Percentiles rank a stretch among this genome's conserved stretches.
Conservation (phyloP, 2,888 invertebrate genomes). For the Falcaria lacertinaria region DNA sequence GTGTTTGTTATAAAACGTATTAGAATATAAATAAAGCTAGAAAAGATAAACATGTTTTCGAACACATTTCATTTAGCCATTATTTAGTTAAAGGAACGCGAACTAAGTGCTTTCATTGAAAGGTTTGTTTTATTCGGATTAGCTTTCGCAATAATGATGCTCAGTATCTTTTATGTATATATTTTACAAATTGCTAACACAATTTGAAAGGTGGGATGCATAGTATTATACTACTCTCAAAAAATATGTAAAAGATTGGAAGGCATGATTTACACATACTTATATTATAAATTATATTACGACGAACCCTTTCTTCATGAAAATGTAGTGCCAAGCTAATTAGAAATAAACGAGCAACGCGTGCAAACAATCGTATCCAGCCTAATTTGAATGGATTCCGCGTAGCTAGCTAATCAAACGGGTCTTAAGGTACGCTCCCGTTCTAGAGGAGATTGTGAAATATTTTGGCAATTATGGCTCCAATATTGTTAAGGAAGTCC, state of each 20-base stretch:
- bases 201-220: too few species aligned
- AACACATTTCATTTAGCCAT: conserved; percentile 24
- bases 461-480: conserved; percentile 65
- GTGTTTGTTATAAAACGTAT: conserved; percentile 44
- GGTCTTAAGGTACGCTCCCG: conserved; percentile 43
- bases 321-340: neutral
- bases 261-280: too few species aligned
- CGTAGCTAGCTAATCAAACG: conserved; percentile 56
- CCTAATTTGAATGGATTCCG: conserved; percentile 37
- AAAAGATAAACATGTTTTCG: conserved; percentile 37
- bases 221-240: too few species aligned
- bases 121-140: too few species aligned
- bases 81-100: too few species aligned
- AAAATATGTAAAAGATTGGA: too few species aligned
- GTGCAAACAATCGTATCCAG: conserved; percentile 6
- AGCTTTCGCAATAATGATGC: too few species aligned
- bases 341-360: conserved; percentile 15
- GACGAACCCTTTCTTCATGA: neutral
- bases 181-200: too few species aligned
- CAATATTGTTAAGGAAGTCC: conserved; percentile 61
- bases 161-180: too few species aligned
- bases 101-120: conserved; percentile 2
- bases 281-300: too few species aligned
- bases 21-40: conserved; percentile 35
- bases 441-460: conserved; percentile 56